Conservation (phyloP, 2,888 invertebrate genomes). For the Protodeltote pygarga region DNA sequence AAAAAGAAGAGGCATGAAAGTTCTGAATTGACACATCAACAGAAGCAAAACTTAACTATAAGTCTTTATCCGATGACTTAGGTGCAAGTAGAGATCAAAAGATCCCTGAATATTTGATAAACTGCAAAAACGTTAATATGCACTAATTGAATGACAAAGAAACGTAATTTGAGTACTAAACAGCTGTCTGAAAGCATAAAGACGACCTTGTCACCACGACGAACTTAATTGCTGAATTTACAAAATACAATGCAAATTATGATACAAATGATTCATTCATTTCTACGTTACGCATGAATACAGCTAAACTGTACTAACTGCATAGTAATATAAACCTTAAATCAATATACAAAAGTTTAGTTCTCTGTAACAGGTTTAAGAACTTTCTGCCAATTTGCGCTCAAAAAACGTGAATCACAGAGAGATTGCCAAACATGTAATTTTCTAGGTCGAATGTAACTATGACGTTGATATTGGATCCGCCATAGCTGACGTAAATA, state of each 20-base stretch:
- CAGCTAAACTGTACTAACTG: background rate
- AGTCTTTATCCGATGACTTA: no score
- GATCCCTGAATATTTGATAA: no score
- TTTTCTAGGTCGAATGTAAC: constrained; percentile 64
- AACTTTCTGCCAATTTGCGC: constrained; percentile 26
- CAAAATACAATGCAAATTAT: constrained; percentile 48
- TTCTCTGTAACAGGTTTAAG: background rate
- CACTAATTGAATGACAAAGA: background rate
- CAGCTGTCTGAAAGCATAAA: constrained; percentile 6
- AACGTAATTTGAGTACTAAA: constrained; percentile 6
- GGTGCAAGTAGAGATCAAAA: no score
- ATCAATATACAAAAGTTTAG: background rate
- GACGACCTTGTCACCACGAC: constrained; percentile 31
- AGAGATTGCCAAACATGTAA: constrained; percentile 53
- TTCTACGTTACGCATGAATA: constrained; percentile 58
- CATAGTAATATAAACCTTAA: constrained; percentile 36
- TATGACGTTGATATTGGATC: constrained; percentile 45
- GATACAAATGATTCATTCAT: constrained; percentile 72
- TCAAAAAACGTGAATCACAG: constrained; percentile 57
- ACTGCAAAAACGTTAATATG: background rate
- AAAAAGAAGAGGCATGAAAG: no score
- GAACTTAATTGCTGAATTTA: constrained; percentile 18
- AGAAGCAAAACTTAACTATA: no score
- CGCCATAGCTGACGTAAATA: constrained; percentile 33
- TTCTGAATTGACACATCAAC: no score